Base-by-base conservation (phyloP, 92 coral and sea anemone species). In the Epizoanthus rinbou region DNA sequence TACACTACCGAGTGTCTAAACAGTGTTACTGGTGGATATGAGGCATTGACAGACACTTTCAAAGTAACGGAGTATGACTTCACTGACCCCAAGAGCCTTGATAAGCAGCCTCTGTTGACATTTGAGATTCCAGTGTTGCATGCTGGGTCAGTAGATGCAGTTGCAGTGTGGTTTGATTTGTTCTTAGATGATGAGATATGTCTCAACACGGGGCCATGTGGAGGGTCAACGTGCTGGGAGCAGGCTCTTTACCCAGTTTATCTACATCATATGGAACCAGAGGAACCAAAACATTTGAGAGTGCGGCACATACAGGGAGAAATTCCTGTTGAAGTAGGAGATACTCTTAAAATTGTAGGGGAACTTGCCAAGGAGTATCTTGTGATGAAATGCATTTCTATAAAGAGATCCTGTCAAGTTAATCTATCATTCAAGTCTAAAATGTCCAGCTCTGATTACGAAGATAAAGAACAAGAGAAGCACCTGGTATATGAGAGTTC, bases 221-320 rank as follows among this genome's bases (percentile, higher is more conserved):
- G 88, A 25, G 83, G 87, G 21, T 94, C 98, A 11, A 89, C 95
- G 1, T 97, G 99, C 88, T 97, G 99, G 99, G 99, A 97, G 58
- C 99, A 97, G 71, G 99, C 98, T n/a, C 85, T 97, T 53, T 97
- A 86, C 74, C 97, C 99, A 14, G 90, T 91, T 11, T 90, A 86
- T 78, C 82, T 75, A 13, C 31, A 86, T 78, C 85, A 81, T 53
- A 19, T 81, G 28, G 66, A 66, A 33, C 17, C 64, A 43, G 7
- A 28, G 28, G 66, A 66, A 33, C 17, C 64, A 43, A 14, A 28
- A 28, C 19, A 19, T 81, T 23, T 33, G 8, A 37, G 60, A 25
- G 35, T 45, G 18, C 56, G 58, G 11, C 67, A 56, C 8, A 6
- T 47, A 31, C 83, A 85, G 33, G 76, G 80, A 13, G 66, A 87